phyloP scores from a whole-genome alignment of 2,797 vertebrate species.

The Masticophis lateralis region DNA sequence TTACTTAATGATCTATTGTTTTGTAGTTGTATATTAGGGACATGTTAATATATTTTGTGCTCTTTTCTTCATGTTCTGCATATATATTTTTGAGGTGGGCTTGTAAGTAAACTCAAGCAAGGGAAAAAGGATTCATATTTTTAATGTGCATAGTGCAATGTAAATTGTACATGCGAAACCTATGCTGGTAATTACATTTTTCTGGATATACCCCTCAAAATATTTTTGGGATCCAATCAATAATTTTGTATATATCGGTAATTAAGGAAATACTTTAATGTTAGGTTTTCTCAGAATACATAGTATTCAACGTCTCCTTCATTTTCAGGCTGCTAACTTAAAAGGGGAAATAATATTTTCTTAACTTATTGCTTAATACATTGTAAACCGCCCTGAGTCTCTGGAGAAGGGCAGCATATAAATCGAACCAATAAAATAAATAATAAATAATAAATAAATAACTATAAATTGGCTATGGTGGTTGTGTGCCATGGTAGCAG shows the following conservation, averaged over 20 bases:
- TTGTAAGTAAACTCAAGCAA: background rate
- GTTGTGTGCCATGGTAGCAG: background rate
- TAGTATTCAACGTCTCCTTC: background rate
- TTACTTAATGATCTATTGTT: background rate
- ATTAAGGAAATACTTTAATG: background rate
- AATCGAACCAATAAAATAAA: too few species aligned
- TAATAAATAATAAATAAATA: background rate
- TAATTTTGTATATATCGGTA: background rate
- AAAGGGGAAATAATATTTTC: constrained; percentile 9
- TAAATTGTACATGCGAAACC: background rate
- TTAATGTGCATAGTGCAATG: background rate
- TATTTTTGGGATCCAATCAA: background rate
- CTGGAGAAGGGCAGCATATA: too few species aligned
- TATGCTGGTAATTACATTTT: background rate
- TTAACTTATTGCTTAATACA: background rate
- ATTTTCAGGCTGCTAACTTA: background rate
- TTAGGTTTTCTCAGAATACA: background rate
- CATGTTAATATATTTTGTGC: background rate
- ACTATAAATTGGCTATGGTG: too few species aligned
- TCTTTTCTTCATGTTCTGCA: background rate
- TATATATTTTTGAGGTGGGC: background rate
- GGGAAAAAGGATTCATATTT: background rate
- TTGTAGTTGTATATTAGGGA: background rate
- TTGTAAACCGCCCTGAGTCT: too few species aligned
- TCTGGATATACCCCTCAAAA: background rate